Evolutionary conservation across 2,113 vertebrate genomes (phyloP).

Genomic region (Acanthochromis polyacanthus): DNA sequence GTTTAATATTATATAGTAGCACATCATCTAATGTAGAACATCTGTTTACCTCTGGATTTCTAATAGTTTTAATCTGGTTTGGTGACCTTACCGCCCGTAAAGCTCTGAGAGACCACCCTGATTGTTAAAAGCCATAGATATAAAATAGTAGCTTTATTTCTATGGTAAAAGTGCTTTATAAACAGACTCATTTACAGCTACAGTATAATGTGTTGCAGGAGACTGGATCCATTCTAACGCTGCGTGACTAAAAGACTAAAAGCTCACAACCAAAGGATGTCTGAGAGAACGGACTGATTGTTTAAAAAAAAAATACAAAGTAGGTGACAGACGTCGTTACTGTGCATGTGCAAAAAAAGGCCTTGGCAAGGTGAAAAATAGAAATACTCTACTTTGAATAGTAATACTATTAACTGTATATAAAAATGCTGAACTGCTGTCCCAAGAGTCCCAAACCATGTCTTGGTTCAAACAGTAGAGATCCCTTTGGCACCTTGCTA

Average conservation of each 20-base stretch:
- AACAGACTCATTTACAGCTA: constrained; percentile 51
- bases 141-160: constrained; percentile 57
- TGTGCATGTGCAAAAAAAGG: constrained; percentile 86
- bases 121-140: constrained; percentile 62
- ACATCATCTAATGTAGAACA: constrained; percentile 30
- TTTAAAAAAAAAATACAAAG: constrained; percentile 20
- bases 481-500: constrained; percentile 74
- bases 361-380: constrained; percentile 93
- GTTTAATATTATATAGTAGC: constrained; percentile 56
- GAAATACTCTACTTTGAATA: constrained; percentile 86
- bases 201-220: constrained; percentile 42
- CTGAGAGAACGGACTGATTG: constrained; percentile 23
- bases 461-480: constrained; percentile 33
- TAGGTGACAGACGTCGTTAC: constrained; percentile 63
- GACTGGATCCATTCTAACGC: constrained; percentile 44
- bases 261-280: constrained; percentile 46
- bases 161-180: constrained; percentile 69
- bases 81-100: constrained; percentile 29
- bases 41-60: constrained; percentile 18
- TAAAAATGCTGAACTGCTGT: constrained; percentile 75
- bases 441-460: constrained; percentile 28
- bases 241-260: constrained; percentile 47
- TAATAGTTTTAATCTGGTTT: constrained; percentile 7
- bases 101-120: constrained; percentile 52
- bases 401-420: constrained; percentile 74